Percentiles rank a stretch among this genome's conserved stretches.
These are phyloP conservation scores for Myanophis thanlyinensis DNA, from an alignment of 2,113 vertebrate species.

Conservation along the genomic window DNA sequence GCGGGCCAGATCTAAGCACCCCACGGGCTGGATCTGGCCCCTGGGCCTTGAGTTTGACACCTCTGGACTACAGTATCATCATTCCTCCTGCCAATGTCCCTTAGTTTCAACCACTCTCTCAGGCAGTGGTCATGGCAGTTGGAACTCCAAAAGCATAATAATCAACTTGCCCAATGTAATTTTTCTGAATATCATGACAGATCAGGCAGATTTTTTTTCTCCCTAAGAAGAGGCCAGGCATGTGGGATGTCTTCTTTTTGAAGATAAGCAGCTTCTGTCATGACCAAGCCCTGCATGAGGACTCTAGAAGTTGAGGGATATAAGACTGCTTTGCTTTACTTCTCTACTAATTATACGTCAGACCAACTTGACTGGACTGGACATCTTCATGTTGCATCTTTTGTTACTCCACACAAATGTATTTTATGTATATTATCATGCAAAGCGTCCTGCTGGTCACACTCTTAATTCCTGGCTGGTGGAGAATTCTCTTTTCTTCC, in stretches of 20 bases:
- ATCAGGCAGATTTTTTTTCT: neutral
- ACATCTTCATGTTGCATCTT: neutral
- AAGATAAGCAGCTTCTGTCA: neutral
- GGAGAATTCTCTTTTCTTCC: neutral
- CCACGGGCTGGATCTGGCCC: no score
- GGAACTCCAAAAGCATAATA: slow-evolving; percentile 1
- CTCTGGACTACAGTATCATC: neutral
- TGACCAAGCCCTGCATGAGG: neutral
- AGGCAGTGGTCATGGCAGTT: neutral
- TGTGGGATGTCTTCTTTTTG: neutral
- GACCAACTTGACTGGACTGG: neutral
- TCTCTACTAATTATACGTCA: neutral
- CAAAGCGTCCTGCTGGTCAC: no score
- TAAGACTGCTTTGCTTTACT: no score
- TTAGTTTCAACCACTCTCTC: neutral
- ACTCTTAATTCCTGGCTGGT: neutral
- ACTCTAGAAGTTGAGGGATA: neutral
- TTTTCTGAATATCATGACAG: neutral
- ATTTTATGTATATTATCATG: neutral
- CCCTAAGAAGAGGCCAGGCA: neutral
- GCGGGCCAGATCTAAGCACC: no score
- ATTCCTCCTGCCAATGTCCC: slow-evolving; percentile 1
- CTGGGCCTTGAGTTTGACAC: no score
- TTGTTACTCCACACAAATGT: neutral
- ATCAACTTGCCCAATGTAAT: neutral